Base-by-base conservation (phyloP, 2,888 invertebrate species). In the Drosophila diplacantha region DNA sequence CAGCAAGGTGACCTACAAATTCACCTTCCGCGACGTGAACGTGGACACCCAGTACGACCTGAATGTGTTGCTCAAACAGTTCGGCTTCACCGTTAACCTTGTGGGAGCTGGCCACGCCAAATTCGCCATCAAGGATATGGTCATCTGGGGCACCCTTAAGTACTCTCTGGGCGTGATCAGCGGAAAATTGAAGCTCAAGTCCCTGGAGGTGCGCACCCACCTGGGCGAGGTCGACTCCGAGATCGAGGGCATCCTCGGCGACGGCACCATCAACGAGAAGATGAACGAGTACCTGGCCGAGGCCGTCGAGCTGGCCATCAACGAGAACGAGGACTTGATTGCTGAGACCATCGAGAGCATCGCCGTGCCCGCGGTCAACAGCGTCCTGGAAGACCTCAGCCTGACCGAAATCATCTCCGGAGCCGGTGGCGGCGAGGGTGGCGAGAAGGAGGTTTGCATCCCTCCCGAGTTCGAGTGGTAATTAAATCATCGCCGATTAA, bases 211-310 rank as follows among this genome's bases (percentile, higher is more conserved):
- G 39, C 83, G 83, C 55, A 75, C 81, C 5, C 78, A 74, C 20
- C 50, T 87, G 61, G 86, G 84, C 18, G 82, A 83, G 47, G 83
- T 84, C 20, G 81, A 82, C 0, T 87, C 86, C 7, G 69, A 86
- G 1, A 86, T 87, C 57, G 75, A 80, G 29, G 87, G 87, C 44
- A 53, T 87, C 12, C 61, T 87, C 37, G 87, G 87, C 35, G 62
- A 84, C 16, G 86, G 86, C 24, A 37, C 12, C 16, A 43, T 86
- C 53, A 87, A 87, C 26, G 66, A 73, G 49, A 82, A 77, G 54
- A 60, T 86, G 79, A 87, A 87, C 65, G 75, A 72, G 5, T 66
- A 82, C 14, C 58, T 87, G 29, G 85, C 80, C 47, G 84, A 85
- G 55, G 57, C 68, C 7, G 76, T 86, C 18, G 70, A 81, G 54